These are phyloP conservation scores for Sebastes iracundus DNA, from an alignment of 2,797 vertebrate genomes.

Conservation along the genomic window DNA sequence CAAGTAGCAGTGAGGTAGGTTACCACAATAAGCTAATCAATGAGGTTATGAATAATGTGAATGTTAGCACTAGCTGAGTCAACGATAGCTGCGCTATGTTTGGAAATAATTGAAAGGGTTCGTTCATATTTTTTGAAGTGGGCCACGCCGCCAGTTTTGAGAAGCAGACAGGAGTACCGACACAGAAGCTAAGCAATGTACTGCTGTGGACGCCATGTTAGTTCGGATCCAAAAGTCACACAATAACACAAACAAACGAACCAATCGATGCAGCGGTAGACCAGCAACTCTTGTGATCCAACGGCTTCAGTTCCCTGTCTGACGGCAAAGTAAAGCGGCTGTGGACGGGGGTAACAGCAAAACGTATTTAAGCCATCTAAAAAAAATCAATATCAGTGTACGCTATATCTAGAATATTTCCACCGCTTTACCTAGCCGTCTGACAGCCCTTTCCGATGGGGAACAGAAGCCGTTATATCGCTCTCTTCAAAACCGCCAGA, in stretches of 20 bases:
- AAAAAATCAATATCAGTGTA: background rate
- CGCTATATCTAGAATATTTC: background rate
- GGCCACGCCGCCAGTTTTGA: background rate
- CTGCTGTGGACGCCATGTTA: too few species aligned
- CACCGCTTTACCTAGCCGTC: too few species aligned
- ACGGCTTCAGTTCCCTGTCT: too few species aligned
- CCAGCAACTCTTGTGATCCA: too few species aligned
- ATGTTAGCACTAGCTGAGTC: background rate
- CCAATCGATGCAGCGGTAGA: too few species aligned
- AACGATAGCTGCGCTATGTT: background rate
- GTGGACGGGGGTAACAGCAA: background rate
- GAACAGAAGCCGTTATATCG: background rate
- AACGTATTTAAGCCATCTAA: fast-evolving
- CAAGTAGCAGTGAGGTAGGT: fast-evolving
- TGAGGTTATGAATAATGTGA: background rate
- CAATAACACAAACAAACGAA: too few species aligned
- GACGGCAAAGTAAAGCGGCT: too few species aligned
- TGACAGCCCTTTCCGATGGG: background rate
- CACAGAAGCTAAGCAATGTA: background rate
- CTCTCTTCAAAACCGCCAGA: background rate
- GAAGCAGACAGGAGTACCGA: background rate
- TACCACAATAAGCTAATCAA: background rate
- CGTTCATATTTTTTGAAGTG: too few species aligned
- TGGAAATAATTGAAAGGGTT: background rate
- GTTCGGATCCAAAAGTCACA: too few species aligned